Evolutionary conservation across 2,888 invertebrate genomes (phyloP), one percentile per base, ranked within the genome.

Genomic region (Axea sp.): DNA sequence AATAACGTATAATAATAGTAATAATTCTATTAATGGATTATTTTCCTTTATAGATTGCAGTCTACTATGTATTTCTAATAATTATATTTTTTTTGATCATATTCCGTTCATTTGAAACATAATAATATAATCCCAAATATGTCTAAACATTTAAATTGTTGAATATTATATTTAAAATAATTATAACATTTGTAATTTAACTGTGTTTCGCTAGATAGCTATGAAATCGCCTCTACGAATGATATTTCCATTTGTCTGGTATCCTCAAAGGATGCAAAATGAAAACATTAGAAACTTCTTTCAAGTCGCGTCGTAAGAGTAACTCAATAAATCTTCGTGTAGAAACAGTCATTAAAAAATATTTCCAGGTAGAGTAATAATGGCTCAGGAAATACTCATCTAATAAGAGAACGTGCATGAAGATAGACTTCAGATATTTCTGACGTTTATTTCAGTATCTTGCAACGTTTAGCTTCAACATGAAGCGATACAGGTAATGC

Each of bases 291-390:
- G 22, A 60, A 60, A 53, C 37, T 37, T 53, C 45, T 60, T 60
- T 17, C 19, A 33, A 41, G 45, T 69, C 69, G 15, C 37, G 17
- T 53, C 37, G 11, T 41, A 15, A 45, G 9, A 53, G 24, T 30
- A 69, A 60, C 53, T 60, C 60, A 24, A 69, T 69, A 69, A 69
- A 69, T 47, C 60, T 69, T 43, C 15, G 37, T 35, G 39, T 14
- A 45, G 60, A 47, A 69, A 47, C 33, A 47, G 62, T 62, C 69
- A 62, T 71, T 71, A 71, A 71, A 69, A 62, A 39, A 59, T 60
- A 69, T 30, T 69, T 53, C 53, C 12, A 53, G 53, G 39, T 62
- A 45, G 31, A 62, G 62, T 55, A 62, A 71, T 49, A 57, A 35
- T 37, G 41, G 41, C 30, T 64, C 55, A 49, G 71, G 62, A 71